phyloP scores from a whole-genome alignment of 2,113 vertebrate species.

The Vireo altiloquus region DNA sequence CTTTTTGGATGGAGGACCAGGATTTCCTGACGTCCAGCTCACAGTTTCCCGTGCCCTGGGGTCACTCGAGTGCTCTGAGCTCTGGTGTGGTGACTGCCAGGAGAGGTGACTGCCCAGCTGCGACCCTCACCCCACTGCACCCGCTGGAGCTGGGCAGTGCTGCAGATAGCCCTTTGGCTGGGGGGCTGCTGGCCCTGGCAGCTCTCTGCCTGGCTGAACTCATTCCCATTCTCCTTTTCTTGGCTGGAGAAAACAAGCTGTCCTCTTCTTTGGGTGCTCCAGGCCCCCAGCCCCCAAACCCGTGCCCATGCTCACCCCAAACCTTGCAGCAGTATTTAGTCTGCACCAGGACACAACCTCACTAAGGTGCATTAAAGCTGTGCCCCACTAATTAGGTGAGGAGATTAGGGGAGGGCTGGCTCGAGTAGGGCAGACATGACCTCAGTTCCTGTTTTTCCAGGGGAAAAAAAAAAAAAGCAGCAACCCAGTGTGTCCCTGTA shows the following conservation, averaged over 20 bases:
- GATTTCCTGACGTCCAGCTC: conserved; percentile 28
- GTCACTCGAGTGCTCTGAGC: background rate
- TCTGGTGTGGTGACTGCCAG: rapidly evolving
- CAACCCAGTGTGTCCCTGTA: background rate
- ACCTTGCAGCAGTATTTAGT: background rate
- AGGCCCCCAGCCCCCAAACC: background rate
- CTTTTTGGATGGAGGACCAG: conserved; percentile 9
- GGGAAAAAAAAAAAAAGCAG: background rate
- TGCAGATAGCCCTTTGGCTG: background rate
- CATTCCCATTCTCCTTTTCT: background rate
- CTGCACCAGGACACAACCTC: rapidly evolving
- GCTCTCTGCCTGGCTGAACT: background rate
- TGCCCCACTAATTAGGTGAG: background rate
- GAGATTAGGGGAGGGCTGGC: background rate
- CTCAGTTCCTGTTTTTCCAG: conserved; percentile 58
- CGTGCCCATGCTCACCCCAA: background rate
- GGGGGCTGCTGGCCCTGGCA: background rate
- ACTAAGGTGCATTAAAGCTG: background rate
- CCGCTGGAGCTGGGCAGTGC: background rate
- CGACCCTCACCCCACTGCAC: rapidly evolving
- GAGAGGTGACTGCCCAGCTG: background rate
- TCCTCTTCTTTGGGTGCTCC: background rate
- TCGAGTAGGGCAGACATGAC: conserved; percentile 1
- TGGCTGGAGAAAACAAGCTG: background rate
- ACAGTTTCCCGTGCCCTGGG: background rate